Conservation (phyloP, 1,140 invertebrate genomes). For the Cryptotermes secundus region DNA sequence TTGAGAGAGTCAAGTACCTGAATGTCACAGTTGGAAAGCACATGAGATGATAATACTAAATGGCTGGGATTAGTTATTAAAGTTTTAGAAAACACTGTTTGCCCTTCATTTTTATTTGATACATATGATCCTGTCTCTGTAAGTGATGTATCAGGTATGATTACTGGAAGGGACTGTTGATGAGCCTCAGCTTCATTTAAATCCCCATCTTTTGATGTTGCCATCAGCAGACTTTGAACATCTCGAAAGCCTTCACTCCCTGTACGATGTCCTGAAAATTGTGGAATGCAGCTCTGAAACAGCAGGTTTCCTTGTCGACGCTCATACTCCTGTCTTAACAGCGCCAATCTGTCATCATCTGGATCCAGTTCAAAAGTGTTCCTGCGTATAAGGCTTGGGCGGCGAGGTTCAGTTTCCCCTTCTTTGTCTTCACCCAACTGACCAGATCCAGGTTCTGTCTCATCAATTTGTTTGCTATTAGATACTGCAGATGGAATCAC, state of each 20-base stretch:
- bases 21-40: slow-evolving; percentile 32
- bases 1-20: slow-evolving; percentile 42
- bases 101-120: not conserved
- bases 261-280: slow-evolving; percentile 55
- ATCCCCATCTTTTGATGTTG: slow-evolving; percentile 10
- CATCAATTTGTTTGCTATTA: not conserved
- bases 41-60: not conserved
- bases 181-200: not conserved
- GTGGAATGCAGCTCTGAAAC: slow-evolving; percentile 54
- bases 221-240: slow-evolving; percentile 18
- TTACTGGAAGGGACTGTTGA: slow-evolving; percentile 3
- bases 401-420: slow-evolving; percentile 37
- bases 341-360: slow-evolving; percentile 49
- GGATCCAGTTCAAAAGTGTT: slow-evolving; percentile 55
- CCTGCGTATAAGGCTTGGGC: slow-evolving; percentile 50
- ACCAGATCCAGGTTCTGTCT: not conserved
- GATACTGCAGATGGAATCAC: not conserved
- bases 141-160: not conserved
- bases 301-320: slow-evolving; percentile 57
- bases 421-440: slow-evolving; percentile 10
- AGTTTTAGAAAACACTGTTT: not conserved
- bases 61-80: not conserved
- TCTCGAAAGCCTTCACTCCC: slow-evolving; percentile 44
- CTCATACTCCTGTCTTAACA: slow-evolving; percentile 57
- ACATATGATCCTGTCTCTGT: not conserved